Percentiles rank a stretch among this genome's conserved stretches.
These are phyloP conservation scores for Sebastes vulpes DNA, from an alignment of 2,797 vertebrate genomes.

Conservation along the genomic window DNA sequence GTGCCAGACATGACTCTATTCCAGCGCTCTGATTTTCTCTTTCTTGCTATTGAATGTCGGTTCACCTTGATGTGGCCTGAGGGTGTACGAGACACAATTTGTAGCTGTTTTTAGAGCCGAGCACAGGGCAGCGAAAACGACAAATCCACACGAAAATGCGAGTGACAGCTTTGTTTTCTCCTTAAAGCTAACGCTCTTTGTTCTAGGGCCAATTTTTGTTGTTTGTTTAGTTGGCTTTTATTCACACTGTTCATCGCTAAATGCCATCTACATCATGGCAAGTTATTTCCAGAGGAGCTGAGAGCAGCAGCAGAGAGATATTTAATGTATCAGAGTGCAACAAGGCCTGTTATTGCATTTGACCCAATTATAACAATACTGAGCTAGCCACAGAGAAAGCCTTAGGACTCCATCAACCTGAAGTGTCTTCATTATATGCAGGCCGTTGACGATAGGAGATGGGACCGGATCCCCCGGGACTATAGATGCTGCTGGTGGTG, in stretches of 20 bases:
- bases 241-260: neutral
- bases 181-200: neutral
- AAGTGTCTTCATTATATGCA: slow-evolving; percentile 13
- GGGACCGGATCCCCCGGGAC: neutral
- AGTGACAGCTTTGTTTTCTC: neutral
- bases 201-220: neutral
- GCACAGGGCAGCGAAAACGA: neutral
- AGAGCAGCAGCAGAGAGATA: neutral
- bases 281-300: neutral
- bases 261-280: neutral
- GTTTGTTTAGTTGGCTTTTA: neutral
- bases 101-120: slow-evolving; percentile 1
- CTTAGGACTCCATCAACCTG: neutral
- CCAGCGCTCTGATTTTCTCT: slow-evolving; percentile 28
- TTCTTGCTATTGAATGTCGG: slow-evolving; percentile 22
- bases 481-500: neutral
- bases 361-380: neutral
- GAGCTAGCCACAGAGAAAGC: neutral
- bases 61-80: slow-evolving; percentile 66
- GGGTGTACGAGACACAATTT: neutral
- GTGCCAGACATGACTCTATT: slow-evolving; percentile 52
- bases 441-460: neutral
- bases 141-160: neutral
- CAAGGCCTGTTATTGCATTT: neutral
- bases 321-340: neutral